A percentile compares a stretch with the other conserved stretches of the same genome.
Evolutionary conservation across 2,797 vertebrate genomes (phyloP).

Genomic region (Leptoclinus maculatus): DNA sequence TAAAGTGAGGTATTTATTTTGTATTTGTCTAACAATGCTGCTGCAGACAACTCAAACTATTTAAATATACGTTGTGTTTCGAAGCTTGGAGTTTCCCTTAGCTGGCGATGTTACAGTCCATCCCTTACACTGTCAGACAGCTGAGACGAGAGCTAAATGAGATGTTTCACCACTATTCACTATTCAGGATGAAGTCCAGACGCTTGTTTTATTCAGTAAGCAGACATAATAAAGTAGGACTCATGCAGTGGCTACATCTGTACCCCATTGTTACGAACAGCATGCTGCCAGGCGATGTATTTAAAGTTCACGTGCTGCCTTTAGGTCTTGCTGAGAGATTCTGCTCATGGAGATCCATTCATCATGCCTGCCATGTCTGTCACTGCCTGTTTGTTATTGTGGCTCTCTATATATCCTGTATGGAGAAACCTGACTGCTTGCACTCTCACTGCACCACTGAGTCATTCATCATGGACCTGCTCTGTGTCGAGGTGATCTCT

Average conservation of each 20-base stretch:
- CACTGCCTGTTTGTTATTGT: conserved; percentile 65
- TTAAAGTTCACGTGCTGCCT: conserved; percentile 54
- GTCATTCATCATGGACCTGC: conserved; percentile 68
- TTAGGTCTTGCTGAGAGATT: conserved; percentile 38
- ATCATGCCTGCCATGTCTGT: conserved; percentile 66
- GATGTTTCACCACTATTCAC: conserved; percentile 24
- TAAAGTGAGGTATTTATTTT: not conserved
- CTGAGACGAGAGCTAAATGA: conserved; percentile 30
- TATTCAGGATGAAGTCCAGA: conserved; percentile 19
- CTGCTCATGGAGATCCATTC: conserved; percentile 57
- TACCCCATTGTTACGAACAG: conserved; percentile 25
- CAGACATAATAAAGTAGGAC: conserved; percentile 25
- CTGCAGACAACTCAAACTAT: not conserved
- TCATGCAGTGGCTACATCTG: conserved; percentile 18
- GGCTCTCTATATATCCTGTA: conserved; percentile 49
- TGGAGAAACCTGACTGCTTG: conserved; percentile 39
- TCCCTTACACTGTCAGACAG: conserved; percentile 25
- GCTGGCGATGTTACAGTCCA: conserved; percentile 22
- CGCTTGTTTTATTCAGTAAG: not conserved
- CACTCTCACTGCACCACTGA: conserved; percentile 23
- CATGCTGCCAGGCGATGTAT: conserved; percentile 34
- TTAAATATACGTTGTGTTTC: conserved; percentile 26
- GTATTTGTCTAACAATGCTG: not conserved
- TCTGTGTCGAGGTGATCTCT: conserved; percentile 32
- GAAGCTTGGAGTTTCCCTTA: conserved; percentile 29